A percentile compares a stretch with the other conserved stretches of the same genome.
phyloP scores from a whole-genome alignment of 2,888 invertebrate species.

The Panopea generosa region DNA sequence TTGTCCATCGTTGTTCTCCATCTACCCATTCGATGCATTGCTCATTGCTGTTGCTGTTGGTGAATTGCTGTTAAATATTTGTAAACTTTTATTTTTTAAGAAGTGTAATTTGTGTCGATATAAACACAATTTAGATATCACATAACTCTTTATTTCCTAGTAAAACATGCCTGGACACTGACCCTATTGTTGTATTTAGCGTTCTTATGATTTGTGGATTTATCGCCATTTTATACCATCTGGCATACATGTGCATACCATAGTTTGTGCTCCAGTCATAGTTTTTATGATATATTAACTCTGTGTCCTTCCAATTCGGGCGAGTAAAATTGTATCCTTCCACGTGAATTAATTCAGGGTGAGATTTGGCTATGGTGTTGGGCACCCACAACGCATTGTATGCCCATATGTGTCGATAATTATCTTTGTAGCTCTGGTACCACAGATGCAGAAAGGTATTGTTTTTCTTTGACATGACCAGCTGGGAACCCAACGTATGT shows the following conservation, averaged over 20 bases:
- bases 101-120: no score
- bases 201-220: slow-evolving; percentile 7
- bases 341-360: slow-evolving; percentile 28
- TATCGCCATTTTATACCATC: slow-evolving; percentile 13
- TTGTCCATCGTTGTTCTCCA: no score
- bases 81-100: no score
- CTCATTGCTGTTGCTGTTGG: no score
- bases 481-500: slow-evolving; percentile 13
- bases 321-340: slow-evolving; percentile 35
- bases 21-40: no score
- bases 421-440: slow-evolving; percentile 28
- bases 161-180: slow-evolving; percentile 22
- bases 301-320: slow-evolving; percentile 1
- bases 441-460: slow-evolving; percentile 28
- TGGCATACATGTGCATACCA: slow-evolving; percentile 17
- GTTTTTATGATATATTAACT: slow-evolving; percentile 6
- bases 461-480: slow-evolving; percentile 27
- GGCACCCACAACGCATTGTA: slow-evolving; percentile 20
- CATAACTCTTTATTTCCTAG: slow-evolving; percentile 31
- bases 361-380: slow-evolving; percentile 11
- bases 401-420: slow-evolving; percentile 12
- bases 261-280: slow-evolving; percentile 30
- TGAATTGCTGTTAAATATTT: no score
- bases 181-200: slow-evolving; percentile 24
- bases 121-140: background rate